A percentile compares a stretch with the other conserved stretches of the same genome.
These are phyloP conservation scores for Nomada lathburiana DNA, from an alignment of 2,888 invertebrate species.

Conservation along the genomic window DNA sequence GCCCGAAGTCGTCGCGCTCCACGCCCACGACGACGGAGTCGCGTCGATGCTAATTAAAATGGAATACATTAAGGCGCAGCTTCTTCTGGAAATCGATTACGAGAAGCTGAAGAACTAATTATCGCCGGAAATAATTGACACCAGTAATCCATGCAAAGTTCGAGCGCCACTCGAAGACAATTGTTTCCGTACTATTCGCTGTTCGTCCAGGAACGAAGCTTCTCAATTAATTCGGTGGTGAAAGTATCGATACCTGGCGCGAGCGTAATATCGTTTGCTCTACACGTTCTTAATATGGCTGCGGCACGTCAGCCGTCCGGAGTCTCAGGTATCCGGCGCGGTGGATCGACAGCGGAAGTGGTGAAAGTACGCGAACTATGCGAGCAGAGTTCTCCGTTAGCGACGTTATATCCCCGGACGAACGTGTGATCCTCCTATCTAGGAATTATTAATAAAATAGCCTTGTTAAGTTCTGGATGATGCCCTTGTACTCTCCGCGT, in stretches of 20 bases:
- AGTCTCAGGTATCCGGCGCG: slow-evolving; percentile 64
- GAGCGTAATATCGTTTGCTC: slow-evolving; percentile 55
- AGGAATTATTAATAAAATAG: slow-evolving; percentile 29
- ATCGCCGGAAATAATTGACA: neutral
- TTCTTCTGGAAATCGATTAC: slow-evolving; percentile 1
- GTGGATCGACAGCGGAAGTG: slow-evolving; percentile 59
- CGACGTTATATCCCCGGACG: slow-evolving; percentile 46
- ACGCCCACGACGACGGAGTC: slow-evolving; percentile 36
- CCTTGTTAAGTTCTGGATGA: slow-evolving; percentile 30
- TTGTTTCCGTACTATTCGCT: neutral
- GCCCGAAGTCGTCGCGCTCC: slow-evolving; percentile 46
- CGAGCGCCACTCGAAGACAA: neutral
- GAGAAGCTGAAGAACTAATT: neutral
- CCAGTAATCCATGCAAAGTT: neutral
- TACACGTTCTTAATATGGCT: slow-evolving; percentile 70
- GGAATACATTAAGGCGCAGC: slow-evolving; percentile 56
- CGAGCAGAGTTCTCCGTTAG: slow-evolving; percentile 51
- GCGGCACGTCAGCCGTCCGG: slow-evolving; percentile 62
- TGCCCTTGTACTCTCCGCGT: neutral
- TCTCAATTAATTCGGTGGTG: slow-evolving; percentile 1
- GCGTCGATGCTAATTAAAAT: slow-evolving; percentile 57
- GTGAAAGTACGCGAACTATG: slow-evolving; percentile 74
- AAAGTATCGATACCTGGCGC: slow-evolving; percentile 23
- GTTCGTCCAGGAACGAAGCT: slow-evolving; percentile 8
- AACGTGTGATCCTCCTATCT: neutral